Evolutionary conservation across 30 jellyfish, hydroid and myxozoan genomes (phyloP), one percentile per base, ranked within the genome.

Genomic region (Haliclystus octoradiatus): DNA sequence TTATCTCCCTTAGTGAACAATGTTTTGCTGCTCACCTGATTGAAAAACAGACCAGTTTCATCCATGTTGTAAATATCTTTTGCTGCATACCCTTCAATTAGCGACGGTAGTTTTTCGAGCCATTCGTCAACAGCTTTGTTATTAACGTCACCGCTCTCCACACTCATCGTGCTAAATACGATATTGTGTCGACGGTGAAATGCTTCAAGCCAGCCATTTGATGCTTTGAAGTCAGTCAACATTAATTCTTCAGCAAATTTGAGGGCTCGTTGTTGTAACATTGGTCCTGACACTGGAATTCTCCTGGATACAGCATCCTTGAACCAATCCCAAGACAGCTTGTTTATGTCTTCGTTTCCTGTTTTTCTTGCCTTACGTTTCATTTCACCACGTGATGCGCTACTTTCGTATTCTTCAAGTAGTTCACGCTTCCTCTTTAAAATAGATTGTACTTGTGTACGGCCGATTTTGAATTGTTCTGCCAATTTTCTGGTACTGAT

Each of bases 151-250:
- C 13, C 27, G 13, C 33, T 26, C 9, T 7, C 27, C 69, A 14
- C 26, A 14, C 69, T 31, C 5, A 14, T 31, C 9, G 26, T 24
- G 27, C n/a, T 14, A 13, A 57, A 31, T 57, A 5, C 69, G n/a
- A 49, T 0, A 49, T 57, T 57, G 27, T 57, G 69, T 12, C 69
- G 69, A 7, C 26, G n/a, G n/a, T 57, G n/a, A 24, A 57, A 57
- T 7, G 69, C 69, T 24, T 57, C 69, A 26, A 57, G 26, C 69
- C 69, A 57, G n/a, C 69, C 69, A 57, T 57, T 57, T 13, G 69
- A 57, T 31, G 33, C 69, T 7, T 31, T 26, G 26, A 57, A 57
- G 27, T 57, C n/a, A n/a, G n/a, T n/a, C n/a, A n/a, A n/a, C n/a
- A n/a, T n/a, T n/a, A n/a, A n/a, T n/a, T n/a, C n/a, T 24, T 31